Percentiles rank a stretch among this genome's conserved stretches.
Evolutionary conservation across 2,113 vertebrate genomes (phyloP).

Genomic region (Panthera tigris): DNA sequence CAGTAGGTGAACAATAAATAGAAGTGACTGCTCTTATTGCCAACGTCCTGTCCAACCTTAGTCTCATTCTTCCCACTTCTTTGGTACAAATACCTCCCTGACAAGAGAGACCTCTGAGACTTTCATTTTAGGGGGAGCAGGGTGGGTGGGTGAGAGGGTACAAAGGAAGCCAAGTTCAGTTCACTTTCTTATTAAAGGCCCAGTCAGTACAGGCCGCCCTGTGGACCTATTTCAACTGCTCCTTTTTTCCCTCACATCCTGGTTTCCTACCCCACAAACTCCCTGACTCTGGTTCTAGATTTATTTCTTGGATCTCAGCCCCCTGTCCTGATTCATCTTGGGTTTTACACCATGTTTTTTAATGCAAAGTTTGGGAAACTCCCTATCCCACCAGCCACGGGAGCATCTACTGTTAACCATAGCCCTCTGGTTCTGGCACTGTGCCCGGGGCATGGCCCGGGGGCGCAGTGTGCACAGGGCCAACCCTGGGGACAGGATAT

Average conservation of each 20-base stretch:
- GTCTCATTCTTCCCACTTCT: neutral
- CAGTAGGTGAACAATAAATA: neutral
- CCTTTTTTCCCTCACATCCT: neutral
- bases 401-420: too few species aligned
- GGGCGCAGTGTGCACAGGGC: accelerated
- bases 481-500: neutral
- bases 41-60: neutral
- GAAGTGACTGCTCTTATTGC: neutral
- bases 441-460: neutral
- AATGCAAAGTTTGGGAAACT: neutral
- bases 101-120: neutral
- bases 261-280: neutral
- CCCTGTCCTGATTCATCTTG: neutral
- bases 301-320: neutral
- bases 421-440: neutral
- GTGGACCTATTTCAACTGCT: neutral
- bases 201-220: neutral
- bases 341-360: neutral
- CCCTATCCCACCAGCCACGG: too few species aligned
- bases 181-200: neutral
- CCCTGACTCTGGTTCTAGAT: neutral
- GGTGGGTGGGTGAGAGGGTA: neutral
- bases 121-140: neutral
- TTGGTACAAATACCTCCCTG: neutral
- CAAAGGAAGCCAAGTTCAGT: neutral